Evolutionary conservation across 2,888 invertebrate species (phyloP), one percentile per base, ranked within the genome.

Genomic region (Petrolisthes manimaculis): DNA sequence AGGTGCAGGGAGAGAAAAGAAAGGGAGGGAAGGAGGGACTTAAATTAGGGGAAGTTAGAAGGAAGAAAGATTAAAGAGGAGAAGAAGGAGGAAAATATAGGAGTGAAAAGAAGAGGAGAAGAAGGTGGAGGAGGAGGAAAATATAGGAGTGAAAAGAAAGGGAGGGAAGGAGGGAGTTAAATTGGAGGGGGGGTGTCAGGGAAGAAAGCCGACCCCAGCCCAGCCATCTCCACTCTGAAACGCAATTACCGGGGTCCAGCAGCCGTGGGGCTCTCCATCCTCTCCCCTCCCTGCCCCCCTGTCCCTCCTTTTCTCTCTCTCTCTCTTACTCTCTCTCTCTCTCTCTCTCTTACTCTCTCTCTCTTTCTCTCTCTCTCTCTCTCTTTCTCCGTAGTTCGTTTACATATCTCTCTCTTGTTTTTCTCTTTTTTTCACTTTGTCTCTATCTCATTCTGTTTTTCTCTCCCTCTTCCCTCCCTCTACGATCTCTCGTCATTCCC

Each of bases 181-280:
- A 80, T 53, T 55, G 80, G 55, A 55, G 71, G 61, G 71, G 24
- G 71, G 4, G 55, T 37, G 55, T 14, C n/a, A 55, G 80, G 12
- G 80, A 80, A 54, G 80, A 56, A 54, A 21, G 8, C 21, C 14
- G 37, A 12, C 37, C 77, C 51, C 24, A 74, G 53, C 21, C 9
- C 74, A 74, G 83, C 84, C 75, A 77, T 77, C 77, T 54, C 80
- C 54, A 55, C 56, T 61, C 86, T 71, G 80, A 75, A 86, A 86
- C 81, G 86, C 81, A 86, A 86, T 86, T 86, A 86, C 81, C n/a
- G 56, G 74, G 81, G 80, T 86, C 86, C 86, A 81, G 83, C 74
- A n/a, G 81, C 56, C 69, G 81, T 67, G 37, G 80, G 74, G 79
- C 69, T 61, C 54, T 85, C 79, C 69, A 67, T 67, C 67, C 78